phyloP scores from a whole-genome alignment of 2,113 vertebrate species.

The Lagopus muta region DNA sequence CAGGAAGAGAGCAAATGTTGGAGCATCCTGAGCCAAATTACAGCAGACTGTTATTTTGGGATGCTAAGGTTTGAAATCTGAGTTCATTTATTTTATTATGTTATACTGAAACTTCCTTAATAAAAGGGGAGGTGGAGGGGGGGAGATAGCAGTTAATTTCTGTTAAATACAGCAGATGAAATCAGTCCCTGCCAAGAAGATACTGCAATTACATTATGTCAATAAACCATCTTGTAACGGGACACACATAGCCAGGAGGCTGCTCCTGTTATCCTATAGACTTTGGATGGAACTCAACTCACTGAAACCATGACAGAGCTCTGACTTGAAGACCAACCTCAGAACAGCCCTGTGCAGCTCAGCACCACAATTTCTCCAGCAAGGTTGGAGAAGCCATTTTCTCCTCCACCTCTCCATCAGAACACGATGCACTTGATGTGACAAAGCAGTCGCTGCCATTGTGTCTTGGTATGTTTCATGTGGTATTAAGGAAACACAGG shows the following conservation, averaged over 20 bases:
- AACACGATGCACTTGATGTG: rapidly evolving
- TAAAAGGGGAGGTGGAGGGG: too few species aligned
- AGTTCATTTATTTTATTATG: constrained; percentile 47
- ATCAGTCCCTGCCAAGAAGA: constrained; percentile 21
- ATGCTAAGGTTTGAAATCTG: constrained; percentile 42
- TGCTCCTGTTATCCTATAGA: constrained; percentile 1
- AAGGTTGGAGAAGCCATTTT: neutral
- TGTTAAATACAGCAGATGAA: constrained; percentile 16
- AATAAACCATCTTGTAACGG: neutral
- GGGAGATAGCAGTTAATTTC: neutral
- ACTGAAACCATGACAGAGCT: neutral
- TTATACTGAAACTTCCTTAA: neutral
- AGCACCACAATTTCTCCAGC: neutral
- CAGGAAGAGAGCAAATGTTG: constrained; percentile 28
- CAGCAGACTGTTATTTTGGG: constrained; percentile 36
- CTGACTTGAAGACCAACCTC: neutral
- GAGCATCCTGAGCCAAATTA: constrained; percentile 41
- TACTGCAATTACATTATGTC: neutral
- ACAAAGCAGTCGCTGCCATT: neutral
- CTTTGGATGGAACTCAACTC: neutral
- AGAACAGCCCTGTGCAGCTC: neutral
- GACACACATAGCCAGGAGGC: neutral
- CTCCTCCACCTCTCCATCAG: neutral
- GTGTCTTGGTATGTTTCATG: neutral
- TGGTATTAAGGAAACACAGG: neutral